Base-by-base conservation (phyloP, 2,888 invertebrate species). In the Actias luna region DNA sequence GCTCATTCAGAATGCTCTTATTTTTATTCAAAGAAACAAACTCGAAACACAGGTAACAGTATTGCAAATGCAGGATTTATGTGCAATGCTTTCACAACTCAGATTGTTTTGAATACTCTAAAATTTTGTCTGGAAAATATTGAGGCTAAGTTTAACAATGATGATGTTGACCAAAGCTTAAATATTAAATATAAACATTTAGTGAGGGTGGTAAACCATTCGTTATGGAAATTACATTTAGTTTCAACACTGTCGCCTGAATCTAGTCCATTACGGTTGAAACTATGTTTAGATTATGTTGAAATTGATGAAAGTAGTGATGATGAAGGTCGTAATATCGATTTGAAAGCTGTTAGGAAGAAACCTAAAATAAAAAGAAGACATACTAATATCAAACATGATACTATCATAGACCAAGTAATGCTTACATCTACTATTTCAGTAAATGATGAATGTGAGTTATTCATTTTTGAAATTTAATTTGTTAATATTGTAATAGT, bases 201-300 rank as follows among this genome's bases (percentile, higher is more conserved):
- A 75, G 83, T 81, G 77, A 94, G 85, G 83, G 93, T 85, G 14
- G 92, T 96, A 5, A 94, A 93, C 67, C 95, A 96, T 80, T 95
- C 95, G 8, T 87, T 93, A 65, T 96, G 96, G 96, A 94, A 96
- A 74, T 88, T 95, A 71, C 95, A 96, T 75, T 82, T 96, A 58
- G 93, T 96, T n/a, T 93, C 93, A 0, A 93, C 92, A 63, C 80
- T 93, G 1, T 92, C 94, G 5, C 93, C 93, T 2, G 85, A 91
- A 42, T 84, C 86, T 5, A 90, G 88, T 65, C 88, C 89, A 10
- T 83, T 91, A 63, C 83, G 84, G 31, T 69, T 89, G 5, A 90
- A 91, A 65, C 75, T 92, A 1, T 92, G 91, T 64, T 76, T 90
- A 58, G 91, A 93, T 67, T 93, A 92, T 67, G 92, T 92, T 0